Conservation (phyloP, 2,888 invertebrate species). For the Phymatocera aterrima region DNA sequence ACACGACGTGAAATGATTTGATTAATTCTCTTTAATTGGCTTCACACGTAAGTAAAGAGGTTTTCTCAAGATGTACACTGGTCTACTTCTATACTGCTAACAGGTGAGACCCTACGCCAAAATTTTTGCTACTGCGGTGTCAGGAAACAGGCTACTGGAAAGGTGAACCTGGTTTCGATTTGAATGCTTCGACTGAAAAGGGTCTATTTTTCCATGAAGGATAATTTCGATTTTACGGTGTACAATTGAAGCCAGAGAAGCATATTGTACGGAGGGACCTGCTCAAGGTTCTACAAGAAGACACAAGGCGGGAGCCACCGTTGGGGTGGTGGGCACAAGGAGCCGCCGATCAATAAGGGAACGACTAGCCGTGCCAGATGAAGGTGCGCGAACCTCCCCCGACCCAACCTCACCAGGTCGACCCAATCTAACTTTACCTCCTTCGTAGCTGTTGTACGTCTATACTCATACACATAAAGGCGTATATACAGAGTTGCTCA, state of each 20-base stretch:
- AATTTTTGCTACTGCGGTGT: too few relatives aligned
- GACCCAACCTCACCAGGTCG: conserved; percentile 68
- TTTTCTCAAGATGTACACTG: too few relatives aligned
- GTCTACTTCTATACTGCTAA: too few relatives aligned
- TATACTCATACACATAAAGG: neutral
- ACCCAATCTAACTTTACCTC: conserved; percentile 61
- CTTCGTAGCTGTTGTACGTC: neutral
- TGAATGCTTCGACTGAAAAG: neutral
- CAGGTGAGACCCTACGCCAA: too few relatives aligned
- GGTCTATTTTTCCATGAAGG: neutral
- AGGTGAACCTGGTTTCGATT: neutral
- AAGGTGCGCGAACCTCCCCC: conserved; percentile 69
- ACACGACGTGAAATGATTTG: too few relatives aligned
- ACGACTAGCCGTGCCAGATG: conserved; percentile 73
- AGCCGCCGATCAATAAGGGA: conserved; percentile 73
- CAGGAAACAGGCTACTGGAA: too few relatives aligned
- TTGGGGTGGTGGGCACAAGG: conserved; percentile 53
- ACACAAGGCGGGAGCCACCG: conserved; percentile 27
- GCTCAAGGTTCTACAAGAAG: neutral
- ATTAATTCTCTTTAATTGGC: too few relatives aligned
- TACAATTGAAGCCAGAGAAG: too few relatives aligned
- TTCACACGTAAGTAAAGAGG: too few relatives aligned
- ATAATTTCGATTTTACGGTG: neutral
- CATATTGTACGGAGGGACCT: neutral
- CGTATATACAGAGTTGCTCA: neutral